Evolutionary conservation across 2,797 vertebrate species (phyloP), one percentile per base, ranked within the genome.

Genomic region (Hapalemur alaotrensis): DNA sequence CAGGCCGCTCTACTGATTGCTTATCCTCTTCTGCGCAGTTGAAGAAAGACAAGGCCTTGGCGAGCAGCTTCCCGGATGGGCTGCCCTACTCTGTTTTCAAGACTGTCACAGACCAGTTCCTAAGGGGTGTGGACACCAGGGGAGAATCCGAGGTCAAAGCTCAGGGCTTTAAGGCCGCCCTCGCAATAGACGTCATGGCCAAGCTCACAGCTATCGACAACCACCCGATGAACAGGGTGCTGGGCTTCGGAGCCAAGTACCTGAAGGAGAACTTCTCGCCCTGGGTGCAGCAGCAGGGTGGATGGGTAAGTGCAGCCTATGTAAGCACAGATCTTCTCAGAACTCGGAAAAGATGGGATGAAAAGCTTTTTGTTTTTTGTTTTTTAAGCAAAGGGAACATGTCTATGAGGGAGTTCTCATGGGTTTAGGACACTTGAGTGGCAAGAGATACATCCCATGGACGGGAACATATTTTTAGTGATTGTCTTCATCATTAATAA

Each of bases 181-280:
- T 99, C 10, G 97, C 98, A 2, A 99, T 99, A 94, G 99, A 99
- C 83, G 97, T 98, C 92, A 98, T 98, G 4, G 98, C 95, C 86
- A 99, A 98, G 50, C 98, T 99, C 86, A 98, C 98, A 0, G 96
- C 98, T 0, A 8, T 99, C 2, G 98, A 99, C 95, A 98, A 96
- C 23, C 98, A 99, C 90, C 99, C 99, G 0, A 98, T 98, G 98
- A 99, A 97, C 95, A 93, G 92, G 17, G 96, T 99, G 92, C 96
- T 99, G 57, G 98, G 98, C 48, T 99, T 99, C 1, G 99, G 99
- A 11, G 98, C 98, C 41, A 98, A 95, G 95, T 99, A 99, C 83
- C 98, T 99, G 28, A 98, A 98, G 89, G 98, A 99, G 1, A 93
- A 99, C 79, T 99, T 98, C 89, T 98, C 98, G 0, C 32, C 97